Percentiles rank a stretch among this genome's conserved stretches.
phyloP scores from a whole-genome alignment of 2,888 invertebrate species.

The Eledona agricola region DNA sequence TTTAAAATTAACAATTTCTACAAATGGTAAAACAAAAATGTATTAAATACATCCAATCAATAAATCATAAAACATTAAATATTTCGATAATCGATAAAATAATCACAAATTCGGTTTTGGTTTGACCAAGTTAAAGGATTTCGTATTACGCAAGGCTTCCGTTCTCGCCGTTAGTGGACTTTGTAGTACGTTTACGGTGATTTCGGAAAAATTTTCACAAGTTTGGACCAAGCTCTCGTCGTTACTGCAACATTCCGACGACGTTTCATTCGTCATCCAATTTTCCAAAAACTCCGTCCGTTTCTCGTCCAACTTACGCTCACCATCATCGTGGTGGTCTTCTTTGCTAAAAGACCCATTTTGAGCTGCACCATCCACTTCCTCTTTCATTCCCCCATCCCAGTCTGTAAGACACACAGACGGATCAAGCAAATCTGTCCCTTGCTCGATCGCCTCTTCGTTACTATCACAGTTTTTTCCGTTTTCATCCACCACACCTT shows the following conservation, averaged over 20 bases:
- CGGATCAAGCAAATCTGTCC: conserved; percentile 56
- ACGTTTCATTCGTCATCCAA: conserved; percentile 33
- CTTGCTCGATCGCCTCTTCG: conserved; percentile 55
- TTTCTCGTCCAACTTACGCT: conserved; percentile 2
- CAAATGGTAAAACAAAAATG: conserved; percentile 8
- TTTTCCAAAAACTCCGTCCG: conserved; percentile 16
- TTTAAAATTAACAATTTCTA: conserved; percentile 18
- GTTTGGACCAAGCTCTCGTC: conserved; percentile 11
- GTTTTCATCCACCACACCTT: conserved; percentile 28
- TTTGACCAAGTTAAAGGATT: conserved; percentile 61
- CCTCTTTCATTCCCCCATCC: conserved; percentile 1
- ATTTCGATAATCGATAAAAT: conserved; percentile 27
- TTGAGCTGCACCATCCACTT: conserved; percentile 3
- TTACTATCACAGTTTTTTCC: conserved; percentile 32
- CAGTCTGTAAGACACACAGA: conserved; percentile 39
- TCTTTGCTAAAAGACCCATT: conserved; percentile 8
- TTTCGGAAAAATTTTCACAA: conserved; percentile 11
- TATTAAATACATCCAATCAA: conserved; percentile 8
- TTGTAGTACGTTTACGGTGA: conserved; percentile 15
- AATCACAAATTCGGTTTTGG: conserved; percentile 49
- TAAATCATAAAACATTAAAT: conserved; percentile 28
- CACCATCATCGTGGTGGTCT: neutral
- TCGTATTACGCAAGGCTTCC: conserved; percentile 58
- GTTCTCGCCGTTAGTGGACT: conserved; percentile 53
- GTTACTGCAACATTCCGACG: conserved; percentile 24